Evolutionary conservation across 2,888 invertebrate species (phyloP), one percentile per base, ranked within the genome.

Genomic region (Apotomis capreana): DNA sequence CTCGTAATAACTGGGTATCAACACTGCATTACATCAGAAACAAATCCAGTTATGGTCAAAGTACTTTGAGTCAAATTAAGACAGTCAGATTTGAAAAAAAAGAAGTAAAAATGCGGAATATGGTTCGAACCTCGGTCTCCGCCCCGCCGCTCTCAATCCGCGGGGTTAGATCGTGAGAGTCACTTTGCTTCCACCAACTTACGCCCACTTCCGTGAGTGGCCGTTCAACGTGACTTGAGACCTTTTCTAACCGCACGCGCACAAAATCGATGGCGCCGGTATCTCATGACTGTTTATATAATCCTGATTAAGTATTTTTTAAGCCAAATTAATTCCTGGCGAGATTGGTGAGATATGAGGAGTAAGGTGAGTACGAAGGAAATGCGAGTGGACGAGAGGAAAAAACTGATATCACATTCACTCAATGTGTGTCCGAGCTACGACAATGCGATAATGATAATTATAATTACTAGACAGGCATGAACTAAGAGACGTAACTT

Each of bases 191-290:
- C 75, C 70, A 76, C 52, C 73, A 72, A 76, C 77, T 71, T 78
- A 75, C 80, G 78, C 80, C 83, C 74, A 80, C 80, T 82, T 83
- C 83, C 82, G 79, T 72, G 72, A 72, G 68, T 57, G 62, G 54
- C 73, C 76, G 78, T 76, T 79, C 65, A 69, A 60, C 75, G 79
- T 79, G 78, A 81, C 81, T 78, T 76, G 70, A 69, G 72, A 69
- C 69, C 62, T 57, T 75, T 74, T 76, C 77, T 76, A 76, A 77
- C 76, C 80, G 79, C 26, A 73, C 80, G 82, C 78, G 75, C 73
- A 76, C 80, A 78, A 83, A 84, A 87, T 85, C 83, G 83, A 83
- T 82, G 46, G 5, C 40, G 68, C 15, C 36, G 51, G 57, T 68
- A 68, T 59, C 37, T 72, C 58, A 72, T 68, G 68, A 57, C 62